Evolutionary conservation across 2,888 invertebrate species (phyloP), one percentile per base, ranked within the genome.

Genomic region (Heteromyza rotundicornis): DNA sequence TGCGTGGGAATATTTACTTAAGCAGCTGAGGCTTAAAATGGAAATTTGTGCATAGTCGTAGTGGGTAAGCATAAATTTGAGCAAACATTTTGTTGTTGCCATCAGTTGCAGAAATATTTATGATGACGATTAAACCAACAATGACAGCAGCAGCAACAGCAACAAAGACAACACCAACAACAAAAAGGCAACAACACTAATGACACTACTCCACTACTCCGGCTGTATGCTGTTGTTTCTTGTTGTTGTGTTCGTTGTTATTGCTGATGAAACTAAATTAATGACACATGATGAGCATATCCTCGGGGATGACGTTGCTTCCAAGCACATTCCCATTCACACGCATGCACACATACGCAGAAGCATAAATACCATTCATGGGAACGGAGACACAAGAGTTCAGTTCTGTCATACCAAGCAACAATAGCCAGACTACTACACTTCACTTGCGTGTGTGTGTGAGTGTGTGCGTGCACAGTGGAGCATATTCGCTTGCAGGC

Each of bases 201-300:
- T 27, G 47, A 19, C 23, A 36, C 17, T 24, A 20, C 47, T 47
- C 20, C 3, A 20, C 47, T 12, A 20, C 47, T 47, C 20, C 5
- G 40, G 8, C 5, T 47, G 47, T 47, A 47, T 24, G 52, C 24
- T 35, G 19, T 23, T 50, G 49, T 50, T 47, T 27, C 27, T 24
- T 35, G 49, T 16, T 58, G 50, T 51, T 58, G 56, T 10, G 14
- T 2, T 56, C 17, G 14, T 57, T 27, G 2, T 23, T 35, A 16
- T 16, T 47, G 47, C 12, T 50, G 55, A 47, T 55, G 55, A 55
- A 60, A 60, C 60, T 55, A 55, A 56, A 60, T 54, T 60, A 60
- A 44, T 54, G 32, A 55, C 60, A 60, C 49, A 60, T 60, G 54
- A 55, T 60, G 50, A 47, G 17, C 47, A 19, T 19, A 47, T 47